Evolutionary conservation across 2,888 invertebrate species (phyloP).

Genomic region (Sepiola atlantica): DNA sequence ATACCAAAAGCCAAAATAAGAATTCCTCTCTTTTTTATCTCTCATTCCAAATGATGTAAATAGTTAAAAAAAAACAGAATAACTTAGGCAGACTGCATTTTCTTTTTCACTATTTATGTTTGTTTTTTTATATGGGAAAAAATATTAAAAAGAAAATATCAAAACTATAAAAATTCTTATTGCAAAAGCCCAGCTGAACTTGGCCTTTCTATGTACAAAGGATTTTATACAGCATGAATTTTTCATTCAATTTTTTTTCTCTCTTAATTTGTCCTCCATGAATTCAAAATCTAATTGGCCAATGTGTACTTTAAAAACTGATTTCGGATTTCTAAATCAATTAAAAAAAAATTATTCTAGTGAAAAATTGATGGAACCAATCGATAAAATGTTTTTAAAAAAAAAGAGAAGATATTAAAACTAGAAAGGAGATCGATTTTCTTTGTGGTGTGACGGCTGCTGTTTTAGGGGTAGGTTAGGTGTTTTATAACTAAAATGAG

Average conservation of each 20-base stretch:
- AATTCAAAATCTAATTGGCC: background rate
- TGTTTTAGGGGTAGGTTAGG: background rate
- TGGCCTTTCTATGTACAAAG: background rate
- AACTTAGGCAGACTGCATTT: background rate
- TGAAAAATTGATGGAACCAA: background rate
- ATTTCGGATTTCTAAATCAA: background rate
- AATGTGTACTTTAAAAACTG: no score
- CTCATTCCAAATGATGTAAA: background rate
- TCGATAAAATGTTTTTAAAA: background rate
- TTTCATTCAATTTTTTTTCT: background rate
- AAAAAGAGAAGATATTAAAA: background rate
- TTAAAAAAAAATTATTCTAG: background rate
- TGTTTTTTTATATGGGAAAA: background rate
- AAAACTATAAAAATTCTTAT: background rate
- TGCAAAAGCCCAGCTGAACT: background rate
- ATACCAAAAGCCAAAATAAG: background rate
- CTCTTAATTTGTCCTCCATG: background rate
- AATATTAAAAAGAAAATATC: background rate
- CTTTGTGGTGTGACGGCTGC: background rate
- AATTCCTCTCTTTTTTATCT: background rate
- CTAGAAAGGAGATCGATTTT: background rate
- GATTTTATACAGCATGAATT: no score
- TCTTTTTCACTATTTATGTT: background rate
- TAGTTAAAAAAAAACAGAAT: background rate
- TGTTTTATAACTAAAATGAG: background rate